A percentile compares a stretch with the other conserved stretches of the same genome.
phyloP scores from a whole-genome alignment of 2,888 invertebrate genomes.

The Agrochola macilenta region DNA sequence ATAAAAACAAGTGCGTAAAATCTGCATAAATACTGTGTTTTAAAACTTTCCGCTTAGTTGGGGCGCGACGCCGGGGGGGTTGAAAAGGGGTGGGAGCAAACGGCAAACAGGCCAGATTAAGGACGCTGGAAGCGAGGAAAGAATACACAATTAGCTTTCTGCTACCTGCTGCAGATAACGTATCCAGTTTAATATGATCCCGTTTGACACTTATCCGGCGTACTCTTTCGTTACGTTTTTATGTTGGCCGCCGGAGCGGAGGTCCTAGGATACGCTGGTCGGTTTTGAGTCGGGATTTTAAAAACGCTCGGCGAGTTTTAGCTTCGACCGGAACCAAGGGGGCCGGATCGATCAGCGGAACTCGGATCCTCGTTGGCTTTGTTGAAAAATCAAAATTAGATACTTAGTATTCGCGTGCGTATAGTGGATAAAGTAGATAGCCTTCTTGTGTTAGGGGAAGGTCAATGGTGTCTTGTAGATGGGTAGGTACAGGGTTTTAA shows the following conservation, averaged over 20 bases:
- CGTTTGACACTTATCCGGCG: constrained; percentile 70
- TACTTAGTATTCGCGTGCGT: constrained; percentile 86
- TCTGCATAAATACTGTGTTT: constrained; percentile 84
- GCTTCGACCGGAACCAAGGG: constrained; percentile 88
- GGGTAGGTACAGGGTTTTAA: constrained; percentile 29
- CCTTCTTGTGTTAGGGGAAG: constrained; percentile 69
- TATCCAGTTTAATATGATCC: constrained; percentile 81
- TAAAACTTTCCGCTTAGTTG: constrained; percentile 89
- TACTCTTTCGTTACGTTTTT: constrained; percentile 65
- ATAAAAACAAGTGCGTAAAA: constrained; percentile 80
- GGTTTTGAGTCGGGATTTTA: constrained; percentile 84
- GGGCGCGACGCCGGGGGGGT: constrained; percentile 77
- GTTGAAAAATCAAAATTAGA: constrained; percentile 89
- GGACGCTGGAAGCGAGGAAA: constrained; percentile 89
- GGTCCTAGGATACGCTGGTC: constrained; percentile 78
- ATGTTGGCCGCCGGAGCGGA: constrained; percentile 68
- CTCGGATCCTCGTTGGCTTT: constrained; percentile 84
- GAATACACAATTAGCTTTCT: constrained; percentile 90
- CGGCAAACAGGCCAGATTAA: constrained; percentile 87
- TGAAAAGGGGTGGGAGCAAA: constrained; percentile 76
- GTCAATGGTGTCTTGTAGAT: constrained; percentile 47
- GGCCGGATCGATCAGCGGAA: constrained; percentile 86
- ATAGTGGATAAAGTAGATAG: constrained; percentile 68
- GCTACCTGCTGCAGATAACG: constrained; percentile 89
- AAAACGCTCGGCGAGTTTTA: constrained; percentile 85